These are phyloP conservation scores for Catotricha subobsoleta DNA, from an alignment of 2,888 invertebrate species.

Conservation along the genomic window DNA sequence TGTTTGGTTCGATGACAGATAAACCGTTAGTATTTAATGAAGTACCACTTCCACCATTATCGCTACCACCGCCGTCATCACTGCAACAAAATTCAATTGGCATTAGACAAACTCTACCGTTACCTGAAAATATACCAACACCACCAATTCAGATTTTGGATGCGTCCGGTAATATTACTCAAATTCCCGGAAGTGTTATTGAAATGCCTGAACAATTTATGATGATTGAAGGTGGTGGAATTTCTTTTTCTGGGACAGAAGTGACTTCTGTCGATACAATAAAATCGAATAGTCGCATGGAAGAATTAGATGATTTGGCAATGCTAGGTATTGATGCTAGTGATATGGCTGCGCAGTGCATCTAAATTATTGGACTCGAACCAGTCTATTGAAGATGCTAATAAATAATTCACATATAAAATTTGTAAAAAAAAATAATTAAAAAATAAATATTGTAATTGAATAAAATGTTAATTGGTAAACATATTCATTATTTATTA, in stretches of 20 bases:
- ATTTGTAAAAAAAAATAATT: no score
- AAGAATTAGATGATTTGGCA: slow-evolving; percentile 54
- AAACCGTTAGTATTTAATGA: background rate
- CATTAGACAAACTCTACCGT: no score
- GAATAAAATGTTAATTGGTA: no score
- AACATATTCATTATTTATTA: no score
- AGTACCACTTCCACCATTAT: background rate
- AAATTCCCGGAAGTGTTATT: slow-evolving; percentile 1
- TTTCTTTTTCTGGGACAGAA: no score
- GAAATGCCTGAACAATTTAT: background rate
- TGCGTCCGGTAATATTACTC: background rate
- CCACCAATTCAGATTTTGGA: slow-evolving; percentile 1
- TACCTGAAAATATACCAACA: slow-evolving; percentile 4
- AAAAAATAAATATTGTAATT: no score
- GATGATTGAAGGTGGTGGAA: background rate
- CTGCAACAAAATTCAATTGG: background rate
- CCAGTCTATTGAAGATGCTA: no score
- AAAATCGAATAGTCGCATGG: slow-evolving; percentile 18
- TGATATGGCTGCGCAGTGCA: slow-evolving; percentile 36
- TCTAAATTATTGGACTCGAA: no score
- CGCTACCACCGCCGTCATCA: background rate
- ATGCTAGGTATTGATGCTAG: slow-evolving; percentile 75
- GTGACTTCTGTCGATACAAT: no score
- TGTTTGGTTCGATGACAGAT: background rate
- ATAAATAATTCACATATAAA: no score